Conservation (phyloP, 2,797 vertebrate species). For the Coccyzus lansbergi region DNA sequence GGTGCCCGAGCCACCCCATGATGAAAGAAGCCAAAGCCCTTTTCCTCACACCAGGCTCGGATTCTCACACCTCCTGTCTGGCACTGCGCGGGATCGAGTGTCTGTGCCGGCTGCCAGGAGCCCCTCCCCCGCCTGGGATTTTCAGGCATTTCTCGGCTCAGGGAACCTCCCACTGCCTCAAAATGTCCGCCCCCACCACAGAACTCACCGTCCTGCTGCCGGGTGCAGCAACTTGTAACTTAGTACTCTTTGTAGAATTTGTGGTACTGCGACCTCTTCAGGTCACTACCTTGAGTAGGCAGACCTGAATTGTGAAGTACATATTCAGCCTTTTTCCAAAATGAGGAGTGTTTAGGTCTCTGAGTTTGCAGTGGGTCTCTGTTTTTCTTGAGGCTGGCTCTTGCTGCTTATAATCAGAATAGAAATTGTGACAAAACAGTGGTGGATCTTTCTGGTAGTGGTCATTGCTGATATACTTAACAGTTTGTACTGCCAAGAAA, state of each 20-base stretch:
- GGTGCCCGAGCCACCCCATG: too few relatives aligned
- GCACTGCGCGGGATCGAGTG: too few relatives aligned
- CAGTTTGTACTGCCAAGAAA: not conserved
- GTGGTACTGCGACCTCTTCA: not conserved
- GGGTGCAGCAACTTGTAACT: too few relatives aligned
- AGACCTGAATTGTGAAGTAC: not conserved
- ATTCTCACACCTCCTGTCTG: too few relatives aligned
- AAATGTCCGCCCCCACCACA: too few relatives aligned
- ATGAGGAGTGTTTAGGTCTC: not conserved
- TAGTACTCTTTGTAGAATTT: not conserved
- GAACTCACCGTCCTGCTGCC: too few relatives aligned
- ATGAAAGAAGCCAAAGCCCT: too few relatives aligned
- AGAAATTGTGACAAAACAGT: not conserved
- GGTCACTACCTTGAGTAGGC: not conserved
- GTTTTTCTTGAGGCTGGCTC: not conserved
- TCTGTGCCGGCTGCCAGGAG: too few relatives aligned
- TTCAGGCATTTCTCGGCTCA: too few relatives aligned
- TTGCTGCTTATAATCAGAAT: not conserved
- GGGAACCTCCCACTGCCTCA: too few relatives aligned
- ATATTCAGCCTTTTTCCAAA: not conserved
- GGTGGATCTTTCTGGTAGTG: not conserved
- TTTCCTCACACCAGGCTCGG: too few relatives aligned
- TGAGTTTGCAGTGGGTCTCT: not conserved
- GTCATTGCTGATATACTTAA: not conserved
- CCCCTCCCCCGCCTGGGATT: too few relatives aligned